phyloP scores from a whole-genome alignment of 2,888 invertebrate species.

The Archaeoteleia sp. region DNA sequence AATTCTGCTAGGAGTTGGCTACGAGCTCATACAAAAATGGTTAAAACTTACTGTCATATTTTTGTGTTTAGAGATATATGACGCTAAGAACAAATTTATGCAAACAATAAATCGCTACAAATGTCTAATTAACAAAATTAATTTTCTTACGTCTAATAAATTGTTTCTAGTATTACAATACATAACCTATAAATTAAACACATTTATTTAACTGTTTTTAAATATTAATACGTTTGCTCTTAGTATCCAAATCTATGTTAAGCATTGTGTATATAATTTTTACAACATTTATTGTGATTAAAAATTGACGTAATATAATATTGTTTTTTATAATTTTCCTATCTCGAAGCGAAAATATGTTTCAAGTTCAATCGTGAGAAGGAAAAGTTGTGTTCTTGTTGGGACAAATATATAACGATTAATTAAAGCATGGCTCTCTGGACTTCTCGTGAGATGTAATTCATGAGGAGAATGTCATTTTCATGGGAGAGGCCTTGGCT shows the following conservation, averaged over 20 bases:
- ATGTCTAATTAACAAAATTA: too few species aligned
- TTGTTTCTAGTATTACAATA: too few species aligned
- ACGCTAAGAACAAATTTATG: too few species aligned
- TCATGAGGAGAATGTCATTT: constrained; percentile 16
- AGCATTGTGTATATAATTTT: too few species aligned
- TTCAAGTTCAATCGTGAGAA: constrained; percentile 15
- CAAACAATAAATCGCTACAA: too few species aligned
- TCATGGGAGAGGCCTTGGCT: constrained; percentile 46
- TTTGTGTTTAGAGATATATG: too few species aligned
- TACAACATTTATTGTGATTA: neutral
- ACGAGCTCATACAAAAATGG: neutral
- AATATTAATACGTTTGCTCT: too few species aligned
- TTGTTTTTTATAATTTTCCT: neutral
- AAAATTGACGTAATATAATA: neutral
- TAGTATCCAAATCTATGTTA: too few species aligned
- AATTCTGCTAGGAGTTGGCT: neutral
- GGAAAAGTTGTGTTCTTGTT: constrained; percentile 3
- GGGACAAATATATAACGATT: neutral
- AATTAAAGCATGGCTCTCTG: constrained; percentile 25
- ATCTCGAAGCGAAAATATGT: neutral
- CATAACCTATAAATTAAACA: too few species aligned
- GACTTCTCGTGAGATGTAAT: constrained; percentile 3
- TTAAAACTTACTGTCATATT: neutral
- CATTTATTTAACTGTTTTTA: too few species aligned
- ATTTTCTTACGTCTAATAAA: too few species aligned